phyloP scores from a whole-genome alignment of 2,888 invertebrate genomes.

The Hololepta plana region DNA sequence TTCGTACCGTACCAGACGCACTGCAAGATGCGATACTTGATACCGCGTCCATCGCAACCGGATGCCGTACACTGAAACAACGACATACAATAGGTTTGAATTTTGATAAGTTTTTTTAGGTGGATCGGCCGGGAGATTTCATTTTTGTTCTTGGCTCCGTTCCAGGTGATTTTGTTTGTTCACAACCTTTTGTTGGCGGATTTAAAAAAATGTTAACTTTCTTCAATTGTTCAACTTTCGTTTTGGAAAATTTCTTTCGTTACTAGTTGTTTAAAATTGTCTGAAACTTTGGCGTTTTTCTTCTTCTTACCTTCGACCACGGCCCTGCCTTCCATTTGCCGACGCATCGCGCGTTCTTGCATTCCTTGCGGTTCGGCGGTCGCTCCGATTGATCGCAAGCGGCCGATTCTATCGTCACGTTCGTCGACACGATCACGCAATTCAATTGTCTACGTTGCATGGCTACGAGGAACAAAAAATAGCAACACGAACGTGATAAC shows the following conservation, averaged over 20 bases:
- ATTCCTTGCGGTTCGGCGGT: constrained; percentile 64
- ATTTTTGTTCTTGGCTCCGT: no score
- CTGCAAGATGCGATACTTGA: constrained; percentile 73
- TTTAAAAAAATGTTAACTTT: no score
- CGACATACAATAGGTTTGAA: no score
- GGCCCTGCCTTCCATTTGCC: constrained; percentile 81
- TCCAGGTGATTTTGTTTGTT: no score
- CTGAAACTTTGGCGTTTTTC: no score
- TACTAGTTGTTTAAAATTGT: constrained; percentile 1
- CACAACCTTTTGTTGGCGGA: no score
- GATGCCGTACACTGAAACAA: no score
- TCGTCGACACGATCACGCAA: constrained; percentile 33
- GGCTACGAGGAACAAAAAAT: no score
- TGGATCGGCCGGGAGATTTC: no score
- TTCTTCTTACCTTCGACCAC: constrained; percentile 72
- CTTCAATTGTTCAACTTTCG: neutral
- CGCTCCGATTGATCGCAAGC: constrained; percentile 54
- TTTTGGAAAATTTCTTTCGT: neutral
- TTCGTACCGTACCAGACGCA: constrained; percentile 86
- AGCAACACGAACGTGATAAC: no score
- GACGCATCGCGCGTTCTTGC: constrained; percentile 66
- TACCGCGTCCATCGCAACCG: constrained; percentile 63
- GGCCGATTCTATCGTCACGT: constrained; percentile 21
- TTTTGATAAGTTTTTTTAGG: no score
- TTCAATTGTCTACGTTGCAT: constrained; percentile 52